Evolutionary conservation across 1,140 invertebrate species (phyloP).

Genomic region (Phenacoccus solenopsis): DNA sequence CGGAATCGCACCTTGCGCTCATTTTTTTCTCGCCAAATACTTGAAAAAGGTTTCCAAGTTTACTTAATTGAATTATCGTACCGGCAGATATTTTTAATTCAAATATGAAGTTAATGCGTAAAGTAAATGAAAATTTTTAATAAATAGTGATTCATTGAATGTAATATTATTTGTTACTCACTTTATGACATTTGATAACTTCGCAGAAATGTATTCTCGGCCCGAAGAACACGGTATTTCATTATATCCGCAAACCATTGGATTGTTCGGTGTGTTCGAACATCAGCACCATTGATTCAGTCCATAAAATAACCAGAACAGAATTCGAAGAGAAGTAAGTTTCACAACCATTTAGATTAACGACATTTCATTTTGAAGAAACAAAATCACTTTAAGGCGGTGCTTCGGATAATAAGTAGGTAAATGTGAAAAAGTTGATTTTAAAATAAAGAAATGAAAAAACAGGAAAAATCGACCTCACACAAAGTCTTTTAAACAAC

Average conservation of each 20-base stretch:
- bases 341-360: background rate
- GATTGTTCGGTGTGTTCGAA: slow-evolving; percentile 2
- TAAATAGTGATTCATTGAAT: too few species aligned
- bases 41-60: too few species aligned
- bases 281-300: background rate
- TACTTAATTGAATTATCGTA: too few species aligned
- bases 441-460: too few species aligned
- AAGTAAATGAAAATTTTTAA: too few species aligned
- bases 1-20: too few species aligned
- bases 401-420: too few species aligned
- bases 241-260: background rate
- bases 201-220: background rate
- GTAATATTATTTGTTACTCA: background rate
- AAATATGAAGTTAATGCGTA: background rate
- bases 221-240: background rate
- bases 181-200: background rate
- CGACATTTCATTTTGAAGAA: background rate
- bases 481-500: too few species aligned
- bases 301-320: background rate
- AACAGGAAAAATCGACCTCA: too few species aligned
- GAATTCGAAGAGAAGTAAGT: slow-evolving; percentile 11
- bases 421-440: too few species aligned
- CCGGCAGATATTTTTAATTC: too few species aligned
- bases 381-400: background rate
- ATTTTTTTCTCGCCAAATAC: too few species aligned